phyloP scores from a whole-genome alignment of 2,888 invertebrate species.

The Bellardia pandia region DNA sequence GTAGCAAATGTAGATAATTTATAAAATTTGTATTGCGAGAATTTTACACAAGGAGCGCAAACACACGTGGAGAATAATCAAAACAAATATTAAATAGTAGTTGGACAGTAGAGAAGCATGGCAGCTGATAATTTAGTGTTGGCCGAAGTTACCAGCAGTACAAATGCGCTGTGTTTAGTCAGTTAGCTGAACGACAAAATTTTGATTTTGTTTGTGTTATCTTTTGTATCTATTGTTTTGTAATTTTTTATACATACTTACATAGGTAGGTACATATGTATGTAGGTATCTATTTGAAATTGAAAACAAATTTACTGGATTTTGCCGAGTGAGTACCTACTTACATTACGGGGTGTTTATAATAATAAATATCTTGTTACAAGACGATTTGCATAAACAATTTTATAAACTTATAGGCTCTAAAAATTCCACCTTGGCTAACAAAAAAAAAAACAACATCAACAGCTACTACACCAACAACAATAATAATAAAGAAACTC shows the following conservation, averaged over 20 bases:
- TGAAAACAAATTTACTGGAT: neutral
- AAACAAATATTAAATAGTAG: slow-evolving; percentile 25
- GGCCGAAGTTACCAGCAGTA: slow-evolving; percentile 21
- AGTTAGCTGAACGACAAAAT: neutral
- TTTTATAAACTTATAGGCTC: neutral
- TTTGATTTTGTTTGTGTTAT: neutral
- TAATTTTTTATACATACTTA: neutral
- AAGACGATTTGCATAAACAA: neutral
- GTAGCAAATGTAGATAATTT: neutral
- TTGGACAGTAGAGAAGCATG: slow-evolving; percentile 35
- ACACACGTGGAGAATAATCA: slow-evolving; percentile 37
- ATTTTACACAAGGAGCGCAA: neutral
- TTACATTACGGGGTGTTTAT: neutral
- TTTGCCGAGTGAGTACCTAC: neutral
- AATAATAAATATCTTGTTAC: neutral
- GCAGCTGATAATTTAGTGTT: slow-evolving; percentile 45
- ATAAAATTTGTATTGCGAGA: neutral
- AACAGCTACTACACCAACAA: neutral
- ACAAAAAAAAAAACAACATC: neutral
- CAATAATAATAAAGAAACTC: neutral
- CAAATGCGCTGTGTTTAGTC: neutral
- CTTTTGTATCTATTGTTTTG: neutral
- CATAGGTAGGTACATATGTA: too few species aligned
- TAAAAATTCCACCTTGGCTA: neutral
- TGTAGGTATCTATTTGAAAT: neutral